phyloP scores from a whole-genome alignment of 2,888 invertebrate genomes.

The Polyommatus iphigenia region DNA sequence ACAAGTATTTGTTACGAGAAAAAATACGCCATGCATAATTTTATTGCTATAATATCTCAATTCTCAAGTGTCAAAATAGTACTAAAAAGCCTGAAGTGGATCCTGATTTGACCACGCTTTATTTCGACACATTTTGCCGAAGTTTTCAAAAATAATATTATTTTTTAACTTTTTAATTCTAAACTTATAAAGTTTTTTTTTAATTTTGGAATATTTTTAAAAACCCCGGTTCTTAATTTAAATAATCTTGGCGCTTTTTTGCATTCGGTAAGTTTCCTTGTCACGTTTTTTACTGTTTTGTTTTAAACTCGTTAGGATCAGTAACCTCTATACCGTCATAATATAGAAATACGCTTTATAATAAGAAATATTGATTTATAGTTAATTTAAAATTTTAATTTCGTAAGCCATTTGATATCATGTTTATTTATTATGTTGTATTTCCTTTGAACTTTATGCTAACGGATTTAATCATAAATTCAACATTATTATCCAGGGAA shows the following conservation, averaged over 20 bases:
- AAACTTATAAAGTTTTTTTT: no score
- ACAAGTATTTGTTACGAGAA: no score
- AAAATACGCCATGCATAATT: no score
- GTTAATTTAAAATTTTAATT: neutral
- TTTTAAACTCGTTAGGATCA: constrained; percentile 11
- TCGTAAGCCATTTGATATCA: neutral
- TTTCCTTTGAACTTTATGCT: neutral
- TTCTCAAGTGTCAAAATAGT: no score
- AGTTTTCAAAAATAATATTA: neutral
- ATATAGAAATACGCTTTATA: neutral
- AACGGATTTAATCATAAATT: neutral
- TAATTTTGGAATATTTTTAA: no score
- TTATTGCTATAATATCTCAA: no score
- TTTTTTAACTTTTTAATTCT: neutral
- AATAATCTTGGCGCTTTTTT: neutral
- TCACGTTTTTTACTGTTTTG: constrained; percentile 7
- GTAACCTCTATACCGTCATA: constrained; percentile 2
- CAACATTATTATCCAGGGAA: neutral
- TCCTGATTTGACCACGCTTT: no score
- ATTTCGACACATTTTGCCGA: neutral
- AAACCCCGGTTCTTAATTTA: neutral
- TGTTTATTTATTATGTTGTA: neutral
- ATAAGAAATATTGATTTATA: neutral
- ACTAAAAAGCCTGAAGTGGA: no score
- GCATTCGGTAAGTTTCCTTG: neutral